A percentile compares a stretch with the other conserved stretches of the same genome.
Conservation (phyloP, 2,888 invertebrate species). For the Erebia epiphron region DNA sequence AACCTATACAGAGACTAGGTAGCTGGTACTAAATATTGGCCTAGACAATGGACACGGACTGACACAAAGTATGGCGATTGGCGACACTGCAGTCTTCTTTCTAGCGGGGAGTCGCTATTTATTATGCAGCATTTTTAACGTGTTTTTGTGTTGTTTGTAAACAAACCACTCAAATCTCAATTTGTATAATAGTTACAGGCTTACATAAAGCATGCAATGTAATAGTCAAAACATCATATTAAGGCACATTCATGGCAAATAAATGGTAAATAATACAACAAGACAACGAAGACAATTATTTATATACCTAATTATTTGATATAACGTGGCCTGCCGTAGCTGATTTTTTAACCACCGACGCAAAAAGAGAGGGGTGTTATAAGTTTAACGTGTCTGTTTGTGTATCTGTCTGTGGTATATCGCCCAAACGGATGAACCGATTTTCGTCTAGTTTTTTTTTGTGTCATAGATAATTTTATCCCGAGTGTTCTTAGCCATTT, state of each 20-base stretch:
- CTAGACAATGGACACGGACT: neutral
- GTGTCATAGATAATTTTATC: too few species aligned
- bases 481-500: too few species aligned
- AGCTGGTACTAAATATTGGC: neutral
- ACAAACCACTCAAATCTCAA: neutral
- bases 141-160: neutral
- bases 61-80: neutral
- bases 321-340: neutral
- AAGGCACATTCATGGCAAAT: constrained; percentile 7
- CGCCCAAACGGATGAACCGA: too few species aligned
- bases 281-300: neutral
- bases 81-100: neutral
- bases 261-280: constrained; percentile 8
- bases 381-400: too few species aligned
- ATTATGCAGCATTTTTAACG: too few species aligned
- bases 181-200: neutral
- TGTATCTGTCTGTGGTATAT: too few species aligned
- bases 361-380: too few species aligned
- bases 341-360: too few species aligned
- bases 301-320: constrained; percentile 2
- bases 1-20: neutral
- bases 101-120: too few species aligned
- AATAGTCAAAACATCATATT: constrained; percentile 2
- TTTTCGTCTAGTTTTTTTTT: too few species aligned
- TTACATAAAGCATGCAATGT: neutral